Conservation (phyloP, 2,113 vertebrate genomes). For the Vidua chalybeata region DNA sequence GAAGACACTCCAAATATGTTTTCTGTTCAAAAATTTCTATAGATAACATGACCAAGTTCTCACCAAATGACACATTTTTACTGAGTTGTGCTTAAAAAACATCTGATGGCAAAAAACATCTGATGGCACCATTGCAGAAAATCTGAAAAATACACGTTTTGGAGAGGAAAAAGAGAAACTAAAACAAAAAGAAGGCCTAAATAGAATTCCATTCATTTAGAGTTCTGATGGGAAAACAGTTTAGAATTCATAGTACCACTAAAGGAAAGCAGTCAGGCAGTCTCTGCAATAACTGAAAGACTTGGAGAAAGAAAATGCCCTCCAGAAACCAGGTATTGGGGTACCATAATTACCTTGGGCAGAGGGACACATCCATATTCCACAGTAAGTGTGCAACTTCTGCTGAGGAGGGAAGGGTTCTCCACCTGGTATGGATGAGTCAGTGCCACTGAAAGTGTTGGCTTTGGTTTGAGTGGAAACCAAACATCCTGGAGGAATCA, state of each 20-base stretch:
- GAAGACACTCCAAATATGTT: not conserved
- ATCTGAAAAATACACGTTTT: not conserved
- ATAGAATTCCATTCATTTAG: not conserved
- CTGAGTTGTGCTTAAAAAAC: not conserved
- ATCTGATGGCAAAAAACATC: not conserved
- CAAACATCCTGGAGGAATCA: not conserved
- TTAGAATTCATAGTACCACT: not conserved
- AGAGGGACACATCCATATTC: not conserved
- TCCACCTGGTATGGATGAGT: not conserved
- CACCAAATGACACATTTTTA: not conserved
- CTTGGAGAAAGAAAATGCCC: rapidly evolving
- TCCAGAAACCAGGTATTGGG: rapidly evolving
- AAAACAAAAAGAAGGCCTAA: not conserved
- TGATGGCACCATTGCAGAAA: not conserved
- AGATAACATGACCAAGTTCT: not conserved
- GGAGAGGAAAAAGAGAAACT: not conserved
- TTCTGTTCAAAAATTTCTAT: not conserved
- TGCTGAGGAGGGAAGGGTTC: not conserved
- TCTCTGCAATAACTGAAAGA: not conserved
- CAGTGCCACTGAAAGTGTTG: not conserved
- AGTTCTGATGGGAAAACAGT: not conserved
- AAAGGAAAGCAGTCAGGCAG: not conserved
- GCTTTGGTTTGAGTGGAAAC: not conserved
- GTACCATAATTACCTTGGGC: not conserved
- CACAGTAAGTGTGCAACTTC: not conserved